Evolutionary conservation across 1,140 invertebrate genomes (phyloP).

Genomic region (Varroa destructor): DNA sequence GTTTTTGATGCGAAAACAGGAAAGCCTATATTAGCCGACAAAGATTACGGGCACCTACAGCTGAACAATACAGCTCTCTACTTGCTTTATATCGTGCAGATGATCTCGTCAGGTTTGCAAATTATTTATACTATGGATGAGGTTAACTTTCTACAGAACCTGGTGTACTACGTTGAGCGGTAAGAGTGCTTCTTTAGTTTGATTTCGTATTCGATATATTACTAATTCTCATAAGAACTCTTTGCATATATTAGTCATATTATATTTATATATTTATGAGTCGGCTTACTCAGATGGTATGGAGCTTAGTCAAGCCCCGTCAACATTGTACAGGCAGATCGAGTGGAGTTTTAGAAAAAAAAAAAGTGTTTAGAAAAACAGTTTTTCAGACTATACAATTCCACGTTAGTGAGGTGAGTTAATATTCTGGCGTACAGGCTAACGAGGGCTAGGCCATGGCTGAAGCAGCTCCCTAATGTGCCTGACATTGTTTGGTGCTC

Average conservation of each 20-base stretch:
- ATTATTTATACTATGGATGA: slow-evolving; percentile 98
- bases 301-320: neutral
- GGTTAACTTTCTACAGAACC: slow-evolving; percentile 94
- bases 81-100: slow-evolving; percentile 87
- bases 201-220: too few relatives aligned
- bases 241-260: slow-evolving; percentile 21
- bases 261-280: slow-evolving; percentile 23
- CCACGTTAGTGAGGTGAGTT: too few relatives aligned
- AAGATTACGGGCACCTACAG: slow-evolving; percentile 77
- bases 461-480: too few relatives aligned
- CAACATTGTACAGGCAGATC: too few relatives aligned
- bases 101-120: slow-evolving; percentile 76
- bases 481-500: too few relatives aligned
- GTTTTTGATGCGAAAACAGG: slow-evolving; percentile 89
- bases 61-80: slow-evolving; percentile 60
- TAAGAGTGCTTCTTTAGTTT: slow-evolving; percentile 29
- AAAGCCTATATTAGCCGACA: slow-evolving; percentile 59
- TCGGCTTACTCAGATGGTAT: neutral
- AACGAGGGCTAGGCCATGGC: too few relatives aligned
- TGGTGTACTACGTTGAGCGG: slow-evolving; percentile 93
- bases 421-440: too few relatives aligned
- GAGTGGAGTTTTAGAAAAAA: too few relatives aligned
- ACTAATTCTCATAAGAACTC: slow-evolving; percentile 32
- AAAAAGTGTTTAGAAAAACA: too few relatives aligned
- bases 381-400: too few relatives aligned